Evolutionary conservation across 1,140 invertebrate genomes (phyloP), one percentile per base, ranked within the genome.

Genomic region (Cotesia vestalis): DNA sequence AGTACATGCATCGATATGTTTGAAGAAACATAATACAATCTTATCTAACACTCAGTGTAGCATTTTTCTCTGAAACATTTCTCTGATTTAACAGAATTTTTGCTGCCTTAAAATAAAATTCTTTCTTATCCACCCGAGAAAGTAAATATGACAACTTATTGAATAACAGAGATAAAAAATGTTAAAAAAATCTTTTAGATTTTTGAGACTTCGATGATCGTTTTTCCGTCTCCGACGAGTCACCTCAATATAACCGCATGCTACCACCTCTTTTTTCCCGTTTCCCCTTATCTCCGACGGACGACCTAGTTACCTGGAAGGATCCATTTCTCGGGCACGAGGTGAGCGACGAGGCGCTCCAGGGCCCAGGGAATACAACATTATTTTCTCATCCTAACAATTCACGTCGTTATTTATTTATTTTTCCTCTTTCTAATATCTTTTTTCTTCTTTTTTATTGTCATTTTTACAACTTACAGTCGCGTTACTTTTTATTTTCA

Each of bases 261-360:
- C 1, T 53, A 55, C n/a, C 20, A 2, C 14, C 27, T 55, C n/a
- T 52, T 52, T 67, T 67, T 55, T 55, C 53, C 53, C 27, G 53
- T 57, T 67, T 52, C 36, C 20, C 51, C 8, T 67, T 34, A 67
- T 67, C 40, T 55, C n/a, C 66, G 66, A 73, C 71, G 66, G 66
- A 46, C 73, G 77, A 78, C 75, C 77, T 77, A 78, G 64, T 78
- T 78, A 62, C 67, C 61, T 69, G 68, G 66, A 63, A 72, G 61
- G 62, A 73, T 76, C 73, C 73, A 72, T 78, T 78, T 75, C 69
- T 53, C 59, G 46, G 35, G 38, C 35, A 60, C 69, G 60, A 66
- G 63, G 64, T 66, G 46, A 53, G 46, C 67, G 70, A 67, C 59
- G 6, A 14, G 46, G 60, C 60, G 35, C 53, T 71, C 61, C 51